Evolutionary conservation across 2,797 vertebrate genomes (phyloP), one percentile per base, ranked within the genome.

Genomic region (Capromys pilorides): DNA sequence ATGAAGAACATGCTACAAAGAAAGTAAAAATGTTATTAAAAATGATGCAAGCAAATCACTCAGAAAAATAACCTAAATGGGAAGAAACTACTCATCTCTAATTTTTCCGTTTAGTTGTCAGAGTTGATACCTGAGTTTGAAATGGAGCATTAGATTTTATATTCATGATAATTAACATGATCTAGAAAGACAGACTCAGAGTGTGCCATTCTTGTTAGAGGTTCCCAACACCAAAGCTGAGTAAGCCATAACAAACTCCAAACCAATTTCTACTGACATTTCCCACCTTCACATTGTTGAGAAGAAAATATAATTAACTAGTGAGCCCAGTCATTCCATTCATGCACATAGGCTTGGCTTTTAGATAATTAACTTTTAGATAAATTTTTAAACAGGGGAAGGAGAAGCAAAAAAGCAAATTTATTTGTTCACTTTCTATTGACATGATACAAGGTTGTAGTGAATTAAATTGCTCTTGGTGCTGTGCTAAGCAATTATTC

Each of bases 51-150:
- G 97, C 97, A 98, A 98, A 98, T 98, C 96, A 75, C 24, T 97
- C 98, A 98, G 97, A 98, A 98, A 98, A 98, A 98, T 98, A 98
- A 86, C 45, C 95, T 93, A 97, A 97, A 95, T 86, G 97, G 96
- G 97, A 96, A 89, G 97, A 97, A 96, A 96, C 92, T 97, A 97
- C 92, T 96, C 96, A 96, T 98, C 98, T 97, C 97, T 97, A 94
- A 98, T 98, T 97, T 88, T 97, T 97, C 96, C 96, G 94, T 97
- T 96, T 97, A 95, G 97, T 96, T 97, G 96, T 91, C 91, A 78
- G 59, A 93, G 93, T 87, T 97, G 93, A 95, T 94, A 96, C 45
- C 83, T 93, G 94, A 97, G 95, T 96, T 96, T 97, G 96, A 97
- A 97, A 97, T 96, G 97, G 98, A 97, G 98, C 98, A 98, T 97